Conservation (phyloP, 2,113 vertebrate species). For the Salminus brasiliensis region DNA sequence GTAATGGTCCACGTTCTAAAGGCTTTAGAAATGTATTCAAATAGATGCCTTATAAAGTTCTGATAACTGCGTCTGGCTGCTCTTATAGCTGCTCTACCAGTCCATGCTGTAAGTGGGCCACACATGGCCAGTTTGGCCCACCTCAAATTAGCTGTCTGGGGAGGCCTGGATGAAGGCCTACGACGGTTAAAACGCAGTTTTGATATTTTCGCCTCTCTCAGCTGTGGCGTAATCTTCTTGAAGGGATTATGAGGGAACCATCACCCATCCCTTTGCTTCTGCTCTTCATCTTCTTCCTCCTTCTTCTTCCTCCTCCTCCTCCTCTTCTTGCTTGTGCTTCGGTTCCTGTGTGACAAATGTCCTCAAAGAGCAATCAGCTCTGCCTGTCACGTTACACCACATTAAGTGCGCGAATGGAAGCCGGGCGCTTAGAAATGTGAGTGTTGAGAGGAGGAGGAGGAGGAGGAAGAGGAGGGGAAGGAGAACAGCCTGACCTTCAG, state of each 20-base stretch:
- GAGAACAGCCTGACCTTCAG: slow-evolving; percentile 15
- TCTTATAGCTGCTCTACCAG: no score
- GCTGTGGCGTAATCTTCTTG: background rate
- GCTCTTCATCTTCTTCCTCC: no score
- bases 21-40: no score
- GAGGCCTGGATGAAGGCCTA: background rate
- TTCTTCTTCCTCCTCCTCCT: background rate
- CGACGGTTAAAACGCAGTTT: background rate
- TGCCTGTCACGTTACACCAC: slow-evolving; percentile 9
- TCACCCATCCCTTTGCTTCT: no score
- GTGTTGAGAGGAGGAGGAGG: background rate
- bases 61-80: no score
- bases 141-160: no score
- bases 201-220: background rate
- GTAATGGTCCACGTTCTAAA: no score
- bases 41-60: no score
- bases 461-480: no score
- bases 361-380: slow-evolving; percentile 26
- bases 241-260: background rate
- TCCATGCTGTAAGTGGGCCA: no score
- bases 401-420: background rate
- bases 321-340: background rate
- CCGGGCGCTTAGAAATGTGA: slow-evolving; percentile 23
- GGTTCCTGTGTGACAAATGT: background rate
- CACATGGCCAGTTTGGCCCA: no score